Base-by-base conservation (phyloP, 1,140 invertebrate genomes). In the Melipona quadrifasciata region DNA sequence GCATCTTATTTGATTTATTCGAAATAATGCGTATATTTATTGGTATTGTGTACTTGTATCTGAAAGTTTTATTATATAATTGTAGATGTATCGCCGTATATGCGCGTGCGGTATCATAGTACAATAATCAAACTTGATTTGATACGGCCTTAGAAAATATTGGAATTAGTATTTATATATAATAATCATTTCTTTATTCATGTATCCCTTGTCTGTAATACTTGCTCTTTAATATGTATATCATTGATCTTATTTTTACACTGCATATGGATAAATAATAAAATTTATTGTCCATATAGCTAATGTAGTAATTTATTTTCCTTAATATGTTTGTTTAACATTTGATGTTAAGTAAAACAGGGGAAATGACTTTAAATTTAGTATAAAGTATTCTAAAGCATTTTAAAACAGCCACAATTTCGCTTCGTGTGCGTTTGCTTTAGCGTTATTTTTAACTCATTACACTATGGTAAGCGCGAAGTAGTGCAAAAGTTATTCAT, bases 191-290 rank as follows among this genome's bases (percentile, higher is more conserved):
- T 67, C 71, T 82, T n/a, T 77, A 51, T 87, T 71, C 84, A 58
- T 89, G 79, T 87, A 79, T 86, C 55, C 34, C 87, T 90, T 90
- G 83, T 85, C 87, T 90, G 85, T 90, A 89, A 57, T 76, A 80
- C 70, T 89, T 89, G 77, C 81, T 89, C 88, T 85, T 87, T 84
- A 87, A 90, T 82, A 82, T 82, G 67, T 89, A 87, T 78, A 90
- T 87, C 80, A 70, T 84, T 72, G 19, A 89, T 90, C 72, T 89
- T 90, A 90, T 89, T 90, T 90, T 90, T 90, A 90, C 89, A 90
- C 89, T 61, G 57, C 83, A 68, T 76, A 85, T 85, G 86, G 79
- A 89, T 89, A 90, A 55, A 81, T 83, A 90, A 90, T 90, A 90
- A 90, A 90, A 90, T 89, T 87, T 87, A 68, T 55, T 89, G 82